phyloP scores from a whole-genome alignment of 2,113 vertebrate genomes.

The Casuarius casuarius region DNA sequence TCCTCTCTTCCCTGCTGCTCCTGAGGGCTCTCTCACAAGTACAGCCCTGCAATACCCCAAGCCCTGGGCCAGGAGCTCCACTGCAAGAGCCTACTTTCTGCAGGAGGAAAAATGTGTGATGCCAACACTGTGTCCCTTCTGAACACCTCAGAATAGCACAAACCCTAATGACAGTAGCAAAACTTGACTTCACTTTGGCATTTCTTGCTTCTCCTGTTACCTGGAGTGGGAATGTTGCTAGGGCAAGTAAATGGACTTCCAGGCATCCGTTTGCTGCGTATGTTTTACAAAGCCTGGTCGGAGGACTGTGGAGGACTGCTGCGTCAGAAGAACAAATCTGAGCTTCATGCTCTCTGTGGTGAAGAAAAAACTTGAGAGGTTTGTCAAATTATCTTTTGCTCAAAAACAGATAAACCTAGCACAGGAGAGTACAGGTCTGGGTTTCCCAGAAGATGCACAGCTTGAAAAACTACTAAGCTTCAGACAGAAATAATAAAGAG shows the following conservation, averaged over 20 bases:
- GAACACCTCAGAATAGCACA: neutral
- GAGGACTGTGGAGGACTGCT: neutral
- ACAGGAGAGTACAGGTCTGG: neutral
- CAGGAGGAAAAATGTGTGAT: neutral
- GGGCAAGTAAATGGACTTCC: neutral
- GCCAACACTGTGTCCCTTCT: fast-evolving
- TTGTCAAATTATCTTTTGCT: neutral
- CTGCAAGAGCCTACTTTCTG: neutral
- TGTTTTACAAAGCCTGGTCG: neutral
- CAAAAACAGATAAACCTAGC: neutral
- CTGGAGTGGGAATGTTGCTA: neutral
- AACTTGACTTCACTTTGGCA: neutral
- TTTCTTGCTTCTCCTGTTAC: neutral
- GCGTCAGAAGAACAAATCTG: neutral
- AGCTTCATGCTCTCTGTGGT: neutral
- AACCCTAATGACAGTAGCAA: neutral
- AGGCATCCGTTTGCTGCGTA: neutral
- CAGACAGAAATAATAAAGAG: neutral
- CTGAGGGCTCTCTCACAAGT: too few species aligned
- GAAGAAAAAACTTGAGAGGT: neutral
- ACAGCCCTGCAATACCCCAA: neutral
- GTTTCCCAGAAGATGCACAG: neutral
- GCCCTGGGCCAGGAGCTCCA: neutral
- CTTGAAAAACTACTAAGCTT: conserved; percentile 7
- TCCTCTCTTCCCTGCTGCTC: too few species aligned